Base-by-base conservation (phyloP, 2,888 invertebrate species). In the Mythimna vitellina region DNA sequence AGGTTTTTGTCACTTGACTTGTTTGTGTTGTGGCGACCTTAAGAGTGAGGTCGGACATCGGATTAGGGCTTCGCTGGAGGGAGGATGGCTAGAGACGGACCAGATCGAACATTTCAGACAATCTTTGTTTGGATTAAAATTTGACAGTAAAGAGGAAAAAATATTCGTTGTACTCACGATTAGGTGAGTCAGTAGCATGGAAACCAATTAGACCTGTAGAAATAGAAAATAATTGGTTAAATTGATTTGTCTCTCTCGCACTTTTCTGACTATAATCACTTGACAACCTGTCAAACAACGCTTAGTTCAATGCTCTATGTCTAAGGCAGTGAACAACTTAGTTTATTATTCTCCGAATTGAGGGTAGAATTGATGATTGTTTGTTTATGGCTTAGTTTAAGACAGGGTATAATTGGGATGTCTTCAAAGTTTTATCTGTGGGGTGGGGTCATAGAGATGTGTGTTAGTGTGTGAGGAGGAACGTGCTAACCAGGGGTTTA, bases 261-360 rank as follows among this genome's bases (percentile, higher is more conserved):
- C 35, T 38, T 58, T 14, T 58, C 12, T 58, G n/a, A 35, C 35
- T 7, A 1, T 12, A 12, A 35, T 58, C 14, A 60, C 38, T 38
- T 60, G 22, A 60, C 4, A 22, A 8, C 8, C 4, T 8, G 3
- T 5, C 10, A 29, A 9, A 1, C 6, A 58, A 38, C n/a, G 38
- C 22, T 38, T 6, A 38, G 38, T 14, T 35, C 38, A 8, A 14
- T 60, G 8, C 38, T 60, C 60, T 7, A 58, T 1, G 8, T 60
- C 38, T 38, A 22, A 22, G 0, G 14, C 57, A 56, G 20, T 62
- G 32, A 78, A 76, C 88, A 51, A 51, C 8, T 51, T 85, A 82
- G 84, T 84, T 86, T 76, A 72, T 81, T 85, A 87, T 86, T 83
- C 83, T 66, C 79, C 54, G 61, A 78, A 78, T 69, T 60, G 53